Evolutionary conservation across 2,797 vertebrate genomes (phyloP).

Genomic region (Micromesistius poutassou): DNA sequence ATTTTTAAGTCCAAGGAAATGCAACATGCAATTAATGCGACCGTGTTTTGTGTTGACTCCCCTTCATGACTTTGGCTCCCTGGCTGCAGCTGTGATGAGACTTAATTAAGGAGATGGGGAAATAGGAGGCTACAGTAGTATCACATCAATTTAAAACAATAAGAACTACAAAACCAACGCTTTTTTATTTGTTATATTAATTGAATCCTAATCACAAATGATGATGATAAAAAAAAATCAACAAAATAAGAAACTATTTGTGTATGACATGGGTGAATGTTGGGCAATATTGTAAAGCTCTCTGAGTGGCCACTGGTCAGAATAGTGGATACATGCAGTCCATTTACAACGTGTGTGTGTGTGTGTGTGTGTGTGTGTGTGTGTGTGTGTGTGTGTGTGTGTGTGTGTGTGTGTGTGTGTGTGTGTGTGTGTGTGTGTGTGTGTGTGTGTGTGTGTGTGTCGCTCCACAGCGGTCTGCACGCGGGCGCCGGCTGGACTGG

Average conservation of each 20-base stretch:
- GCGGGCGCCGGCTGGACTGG: conserved; percentile 88
- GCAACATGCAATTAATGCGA: too few species aligned
- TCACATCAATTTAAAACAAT: neutral
- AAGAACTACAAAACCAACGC: too few species aligned
- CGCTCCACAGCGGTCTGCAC: conserved; percentile 75
- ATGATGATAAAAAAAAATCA: too few species aligned
- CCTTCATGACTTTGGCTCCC: neutral
- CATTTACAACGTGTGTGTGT: conserved; percentile 19
- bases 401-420: conserved; percentile 41
- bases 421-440: conserved; percentile 45
- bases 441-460: conserved; percentile 57
- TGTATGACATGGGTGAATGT: too few species aligned
- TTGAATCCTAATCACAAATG: too few species aligned
- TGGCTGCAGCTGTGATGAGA: neutral
- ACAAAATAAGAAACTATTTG: too few species aligned
- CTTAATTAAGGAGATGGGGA: neutral
- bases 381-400: conserved; percentile 54
- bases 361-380: conserved; percentile 51
- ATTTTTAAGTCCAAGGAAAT: too few species aligned
- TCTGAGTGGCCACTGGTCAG: too few species aligned
- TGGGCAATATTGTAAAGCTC: too few species aligned
- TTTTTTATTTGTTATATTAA: too few species aligned
- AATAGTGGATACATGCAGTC: too few species aligned
- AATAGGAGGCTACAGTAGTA: neutral
- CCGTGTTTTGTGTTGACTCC: neutral